Conservation (phyloP, 2,888 invertebrate genomes). For the Lordiphosa fenestrarum region DNA sequence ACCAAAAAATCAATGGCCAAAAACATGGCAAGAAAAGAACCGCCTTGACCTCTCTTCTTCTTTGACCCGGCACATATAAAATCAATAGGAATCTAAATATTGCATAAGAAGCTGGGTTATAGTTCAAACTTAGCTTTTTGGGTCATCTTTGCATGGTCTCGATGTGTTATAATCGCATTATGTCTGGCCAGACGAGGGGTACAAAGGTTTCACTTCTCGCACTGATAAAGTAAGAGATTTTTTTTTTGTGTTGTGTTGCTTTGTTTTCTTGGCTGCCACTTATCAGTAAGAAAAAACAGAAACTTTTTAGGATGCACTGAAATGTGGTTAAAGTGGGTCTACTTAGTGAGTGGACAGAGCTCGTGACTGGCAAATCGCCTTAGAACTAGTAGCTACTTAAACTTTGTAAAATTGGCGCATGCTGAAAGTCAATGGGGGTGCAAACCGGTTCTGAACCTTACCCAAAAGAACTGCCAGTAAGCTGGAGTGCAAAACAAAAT, state of each 20-base stretch:
- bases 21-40: constrained; percentile 6
- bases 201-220: constrained; percentile 31
- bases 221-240: constrained; percentile 31
- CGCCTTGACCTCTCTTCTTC: constrained; percentile 6
- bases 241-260: constrained; percentile 16
- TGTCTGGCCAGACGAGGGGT: constrained; percentile 24
- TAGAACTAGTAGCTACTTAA: not conserved
- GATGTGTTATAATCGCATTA: constrained; percentile 30
- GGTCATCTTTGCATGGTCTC: constrained; percentile 14
- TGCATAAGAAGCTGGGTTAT: constrained; percentile 1
- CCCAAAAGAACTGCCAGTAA: too few relatives aligned
- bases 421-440: too few relatives aligned
- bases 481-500: too few relatives aligned
- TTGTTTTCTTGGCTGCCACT: constrained; percentile 7
- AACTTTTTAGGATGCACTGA: constrained; percentile 25
- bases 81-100: constrained; percentile 11
- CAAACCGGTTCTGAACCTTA: too few relatives aligned
- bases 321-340: constrained; percentile 28
- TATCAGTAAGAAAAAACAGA: constrained; percentile 18
- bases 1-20: constrained; percentile 17
- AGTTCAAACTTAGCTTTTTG: constrained; percentile 7
- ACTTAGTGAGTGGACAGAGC: constrained; percentile 1
- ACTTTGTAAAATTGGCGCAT: too few relatives aligned
- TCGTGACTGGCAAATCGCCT: constrained; percentile 6
- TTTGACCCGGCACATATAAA: constrained; percentile 10